These are phyloP conservation scores for Slavum lentiscoides DNA, from an alignment of 2,888 invertebrate genomes.

Conservation along the genomic window DNA sequence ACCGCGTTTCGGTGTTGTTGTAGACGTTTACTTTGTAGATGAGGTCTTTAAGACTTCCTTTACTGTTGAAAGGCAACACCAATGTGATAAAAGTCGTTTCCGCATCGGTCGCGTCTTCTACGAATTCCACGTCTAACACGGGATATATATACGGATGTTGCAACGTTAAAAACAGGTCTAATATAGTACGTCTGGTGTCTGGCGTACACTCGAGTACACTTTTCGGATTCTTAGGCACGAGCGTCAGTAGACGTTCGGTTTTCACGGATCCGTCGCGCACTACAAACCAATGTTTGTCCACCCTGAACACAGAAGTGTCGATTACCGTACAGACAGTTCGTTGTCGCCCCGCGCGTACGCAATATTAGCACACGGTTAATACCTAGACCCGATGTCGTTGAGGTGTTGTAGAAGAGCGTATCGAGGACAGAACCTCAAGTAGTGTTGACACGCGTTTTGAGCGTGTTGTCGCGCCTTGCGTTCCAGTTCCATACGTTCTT, in stretches of 20 bases:
- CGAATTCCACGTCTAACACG: conserved; percentile 80
- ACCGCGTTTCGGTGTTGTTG: neutral
- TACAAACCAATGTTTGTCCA: conserved; percentile 89
- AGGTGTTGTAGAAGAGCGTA: conserved; percentile 80
- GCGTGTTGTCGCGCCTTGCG: conserved; percentile 70
- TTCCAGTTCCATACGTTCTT: conserved; percentile 69
- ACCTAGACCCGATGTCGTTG: conserved; percentile 69
- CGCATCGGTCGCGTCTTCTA: conserved; percentile 59
- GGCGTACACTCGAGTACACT: conserved; percentile 69
- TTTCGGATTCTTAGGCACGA: conserved; percentile 68
- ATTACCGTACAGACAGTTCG: no score
- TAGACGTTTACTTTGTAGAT: conserved; percentile 76
- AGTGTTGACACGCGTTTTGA: conserved; percentile 69
- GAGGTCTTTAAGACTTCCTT: conserved; percentile 86
- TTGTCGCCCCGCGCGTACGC: no score
- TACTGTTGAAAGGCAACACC: conserved; percentile 80
- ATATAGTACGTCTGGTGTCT: conserved; percentile 70
- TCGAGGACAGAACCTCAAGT: conserved; percentile 68
- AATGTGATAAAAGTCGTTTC: conserved; percentile 68
- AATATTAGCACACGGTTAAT: neutral
- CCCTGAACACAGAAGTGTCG: conserved; percentile 69
- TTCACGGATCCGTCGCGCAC: conserved; percentile 80
- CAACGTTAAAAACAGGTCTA: conserved; percentile 80
- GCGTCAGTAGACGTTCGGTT: conserved; percentile 75
- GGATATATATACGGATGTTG: conserved; percentile 94